A percentile compares a stretch with the other conserved stretches of the same genome.
These are phyloP conservation scores for Oreochromis grahami DNA, from an alignment of 2,797 vertebrate species.

Conservation along the genomic window DNA sequence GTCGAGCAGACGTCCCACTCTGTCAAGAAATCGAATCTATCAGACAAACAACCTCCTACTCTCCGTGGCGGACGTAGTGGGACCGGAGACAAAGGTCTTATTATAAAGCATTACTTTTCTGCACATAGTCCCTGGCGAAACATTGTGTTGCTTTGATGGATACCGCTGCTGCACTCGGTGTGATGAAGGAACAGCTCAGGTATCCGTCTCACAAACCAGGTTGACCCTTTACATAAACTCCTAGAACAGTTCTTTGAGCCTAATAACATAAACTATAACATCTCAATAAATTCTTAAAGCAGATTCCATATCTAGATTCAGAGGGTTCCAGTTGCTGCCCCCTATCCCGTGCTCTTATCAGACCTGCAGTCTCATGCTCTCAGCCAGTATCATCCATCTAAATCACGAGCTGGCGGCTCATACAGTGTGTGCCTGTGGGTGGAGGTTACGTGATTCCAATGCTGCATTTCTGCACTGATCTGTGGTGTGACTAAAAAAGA, in stretches of 20 bases:
- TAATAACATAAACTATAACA: not conserved
- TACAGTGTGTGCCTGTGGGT: slow-evolving; percentile 12
- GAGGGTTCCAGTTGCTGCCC: slow-evolving; percentile 16
- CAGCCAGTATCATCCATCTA: slow-evolving; percentile 43
- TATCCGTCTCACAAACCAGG: not conserved
- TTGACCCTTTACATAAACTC: not conserved
- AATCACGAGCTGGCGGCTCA: slow-evolving; percentile 24
- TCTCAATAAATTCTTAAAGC: slow-evolving; percentile 19
- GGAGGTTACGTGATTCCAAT: slow-evolving; percentile 23
- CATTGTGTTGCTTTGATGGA: slow-evolving; percentile 2
- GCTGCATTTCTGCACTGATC: not conserved
- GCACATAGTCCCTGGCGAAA: slow-evolving; percentile 1
- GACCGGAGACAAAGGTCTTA: slow-evolving; percentile 31
- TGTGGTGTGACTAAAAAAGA: not conserved
- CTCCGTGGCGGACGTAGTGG: not conserved
- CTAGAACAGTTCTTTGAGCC: not conserved
- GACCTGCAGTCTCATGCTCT: not conserved
- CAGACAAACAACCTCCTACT: slow-evolving; percentile 1
- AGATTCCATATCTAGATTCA: slow-evolving; percentile 10
- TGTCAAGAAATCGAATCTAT: slow-evolving; percentile 2
- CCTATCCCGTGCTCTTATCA: slow-evolving; percentile 40
- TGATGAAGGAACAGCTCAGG: slow-evolving; percentile 8
- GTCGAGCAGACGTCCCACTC: not conserved
- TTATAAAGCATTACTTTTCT: slow-evolving; percentile 7
- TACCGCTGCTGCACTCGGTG: not conserved